Base-by-base conservation (phyloP, 2,888 invertebrate species). In the Myopa testacea region DNA sequence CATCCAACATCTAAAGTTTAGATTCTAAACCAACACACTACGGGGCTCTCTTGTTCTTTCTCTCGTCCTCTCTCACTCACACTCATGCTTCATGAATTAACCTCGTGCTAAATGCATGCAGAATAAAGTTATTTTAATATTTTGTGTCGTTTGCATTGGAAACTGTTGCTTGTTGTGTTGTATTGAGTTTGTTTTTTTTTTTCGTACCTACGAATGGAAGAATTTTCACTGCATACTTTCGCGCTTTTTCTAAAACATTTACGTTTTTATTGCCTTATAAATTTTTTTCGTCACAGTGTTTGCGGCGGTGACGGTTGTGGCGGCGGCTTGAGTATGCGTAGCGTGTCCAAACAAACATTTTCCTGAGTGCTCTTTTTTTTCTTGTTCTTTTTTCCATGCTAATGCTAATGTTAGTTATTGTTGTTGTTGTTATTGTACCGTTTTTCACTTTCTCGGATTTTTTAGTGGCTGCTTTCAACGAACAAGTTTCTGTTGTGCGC, bases 41-140 rank as follows among this genome's bases (percentile, higher is more conserved):
- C 26, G 26, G 1, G 26, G 26, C 26, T 45, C 10, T 6, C 45
- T 45, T 50, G 69, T 8, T 7, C 16, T 73, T 40, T 45, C 10
- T 55, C 50, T 60, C 40, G 62, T 62, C 19, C 26, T 62, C 14
- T 26, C 37, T 37, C 7, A 14, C 34, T 65, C 37, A 65, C 60
- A 55, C 40, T 16, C 62, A 62, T 62, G 55, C 60, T 10, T 1
- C 26, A 6, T 14, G 45, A 55, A 63, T 71, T 71, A 71, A 76
- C 76, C 71, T 76, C 71, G 71, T 65, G 71, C 71, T 76, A 71
- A 76, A 63, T 76, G 55, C 71, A 76, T 71, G 63, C 76, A 76
- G 50, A 75, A 76, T 76, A 76, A 76, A 38, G 65, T 65, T 71
- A 71, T 70, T 70, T 69, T 65, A 75, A 75, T 75, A 75, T 68